Evolutionary conservation across 2,888 invertebrate genomes (phyloP).

Genomic region (Parthenolecanium corni): DNA sequence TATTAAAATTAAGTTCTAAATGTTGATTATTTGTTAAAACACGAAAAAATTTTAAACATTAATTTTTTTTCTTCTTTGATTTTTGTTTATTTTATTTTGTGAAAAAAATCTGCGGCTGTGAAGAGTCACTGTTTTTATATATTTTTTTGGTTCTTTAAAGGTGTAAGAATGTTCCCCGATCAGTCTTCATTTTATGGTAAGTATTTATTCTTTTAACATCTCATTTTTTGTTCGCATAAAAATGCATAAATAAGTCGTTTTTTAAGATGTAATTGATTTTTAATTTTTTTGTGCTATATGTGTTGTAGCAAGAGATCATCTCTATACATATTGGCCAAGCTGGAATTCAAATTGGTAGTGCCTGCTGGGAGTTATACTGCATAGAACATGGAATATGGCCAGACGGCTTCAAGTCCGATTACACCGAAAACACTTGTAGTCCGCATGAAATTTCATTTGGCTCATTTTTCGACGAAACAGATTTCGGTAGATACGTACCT

Average conservation of each 20-base stretch:
- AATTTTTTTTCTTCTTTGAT: no score
- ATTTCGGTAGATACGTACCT: slow-evolving; percentile 18
- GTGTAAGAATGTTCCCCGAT: not conserved
- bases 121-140: no score
- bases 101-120: not conserved
- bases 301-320: slow-evolving; percentile 21
- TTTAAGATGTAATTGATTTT: no score
- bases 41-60: not conserved
- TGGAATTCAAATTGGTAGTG: slow-evolving; percentile 25
- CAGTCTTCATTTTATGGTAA: slow-evolving; percentile 12
- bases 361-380: slow-evolving; percentile 24
- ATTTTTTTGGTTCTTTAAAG: not conserved
- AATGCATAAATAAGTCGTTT: no score
- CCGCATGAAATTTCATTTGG: slow-evolving; percentile 9
- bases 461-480: slow-evolving; percentile 22
- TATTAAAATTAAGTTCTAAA: no score
- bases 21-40: no score
- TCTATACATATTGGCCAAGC: slow-evolving; percentile 25
- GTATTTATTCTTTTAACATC: not conserved
- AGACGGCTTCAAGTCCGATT: slow-evolving; percentile 18
- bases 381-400: slow-evolving; percentile 27
- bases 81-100: not conserved
- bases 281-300: not conserved
- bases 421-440: not conserved
- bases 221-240: not conserved